Conservation (phyloP, 1,140 invertebrate species). For the Homalodisca vitripennis region DNA sequence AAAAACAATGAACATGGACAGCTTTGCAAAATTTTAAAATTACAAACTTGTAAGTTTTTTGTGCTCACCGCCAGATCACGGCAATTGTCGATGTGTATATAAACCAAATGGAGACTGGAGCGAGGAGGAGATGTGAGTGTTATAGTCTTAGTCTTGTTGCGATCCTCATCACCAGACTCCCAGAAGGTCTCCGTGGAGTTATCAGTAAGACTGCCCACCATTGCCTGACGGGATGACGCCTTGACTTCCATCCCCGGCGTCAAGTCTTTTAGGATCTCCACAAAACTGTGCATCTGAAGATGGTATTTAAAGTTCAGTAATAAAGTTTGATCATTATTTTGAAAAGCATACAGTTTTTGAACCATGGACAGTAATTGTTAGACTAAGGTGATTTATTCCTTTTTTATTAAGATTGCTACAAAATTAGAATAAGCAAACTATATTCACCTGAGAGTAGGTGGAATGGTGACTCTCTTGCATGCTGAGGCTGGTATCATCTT, state of each 20-base stretch:
- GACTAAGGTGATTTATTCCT: too few relatives aligned
- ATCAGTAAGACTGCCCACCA: conserved; percentile 90
- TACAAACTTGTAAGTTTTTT: too few relatives aligned
- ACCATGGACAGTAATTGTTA: too few relatives aligned
- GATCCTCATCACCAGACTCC: conserved; percentile 97
- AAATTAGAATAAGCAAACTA: not conserved
- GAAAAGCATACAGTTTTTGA: too few relatives aligned
- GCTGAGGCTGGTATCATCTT: conserved; percentile 57
- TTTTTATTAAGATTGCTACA: too few relatives aligned
- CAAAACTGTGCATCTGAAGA: conserved; percentile 48
- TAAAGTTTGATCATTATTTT: too few relatives aligned
- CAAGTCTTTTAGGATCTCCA: conserved; percentile 71
- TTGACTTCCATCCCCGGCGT: conserved; percentile 76
- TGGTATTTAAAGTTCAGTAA: too few relatives aligned
- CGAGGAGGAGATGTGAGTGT: conserved; percentile 58
- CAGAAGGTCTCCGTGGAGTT: conserved; percentile 98
- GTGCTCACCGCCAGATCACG: conserved; percentile 78
- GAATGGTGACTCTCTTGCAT: conserved; percentile 62
- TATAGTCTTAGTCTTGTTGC: conserved; percentile 85
- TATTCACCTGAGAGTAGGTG: conserved; percentile 44
- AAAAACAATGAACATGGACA: too few relatives aligned
- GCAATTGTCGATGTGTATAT: conserved; percentile 91
- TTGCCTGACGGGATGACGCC: conserved; percentile 89
- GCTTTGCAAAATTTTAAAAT: too few relatives aligned
- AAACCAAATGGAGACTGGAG: conserved; percentile 65